phyloP scores from a whole-genome alignment of 1,140 invertebrate species.

The Heliconius hewitsoni region DNA sequence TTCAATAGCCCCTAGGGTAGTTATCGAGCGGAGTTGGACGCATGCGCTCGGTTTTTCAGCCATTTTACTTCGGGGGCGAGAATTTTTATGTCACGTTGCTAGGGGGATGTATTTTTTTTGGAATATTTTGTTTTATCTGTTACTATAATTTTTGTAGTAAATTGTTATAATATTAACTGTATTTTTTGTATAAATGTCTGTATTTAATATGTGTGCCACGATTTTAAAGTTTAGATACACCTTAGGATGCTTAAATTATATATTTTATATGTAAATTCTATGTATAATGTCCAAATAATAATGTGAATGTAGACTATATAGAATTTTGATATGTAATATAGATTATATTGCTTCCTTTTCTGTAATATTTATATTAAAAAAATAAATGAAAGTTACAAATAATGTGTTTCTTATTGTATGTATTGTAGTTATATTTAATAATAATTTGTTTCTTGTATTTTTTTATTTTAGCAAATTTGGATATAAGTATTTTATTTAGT shows the following conservation, averaged over 20 bases:
- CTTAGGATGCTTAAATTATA: not conserved
- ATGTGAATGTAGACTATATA: not conserved
- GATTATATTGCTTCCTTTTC: not conserved
- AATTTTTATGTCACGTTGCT: conserved; percentile 23
- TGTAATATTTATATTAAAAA: not conserved
- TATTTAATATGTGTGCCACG: not conserved
- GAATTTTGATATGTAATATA: not conserved
- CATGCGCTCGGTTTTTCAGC: conserved; percentile 53
- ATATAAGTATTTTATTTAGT: too few relatives aligned
- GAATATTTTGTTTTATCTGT: conserved; percentile 3
- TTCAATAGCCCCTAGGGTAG: conserved; percentile 30
- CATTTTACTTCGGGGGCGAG: conserved; percentile 10
- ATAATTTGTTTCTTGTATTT: too few relatives aligned
- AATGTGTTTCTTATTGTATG: conserved; percentile 8
- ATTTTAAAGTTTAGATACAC: too few relatives aligned
- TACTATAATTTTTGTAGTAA: not conserved
- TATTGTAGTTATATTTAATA: not conserved
- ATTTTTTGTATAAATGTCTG: not conserved
- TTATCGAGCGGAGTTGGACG: conserved; percentile 69
- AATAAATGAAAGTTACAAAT: not conserved
- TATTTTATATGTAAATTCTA: not conserved
- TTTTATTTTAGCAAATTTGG: too few relatives aligned
- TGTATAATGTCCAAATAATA: not conserved
- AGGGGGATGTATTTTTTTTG: conserved; percentile 17
- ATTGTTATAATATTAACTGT: not conserved